phyloP scores from a whole-genome alignment of 2,113 vertebrate species.

The Elgaria multicarinata region DNA sequence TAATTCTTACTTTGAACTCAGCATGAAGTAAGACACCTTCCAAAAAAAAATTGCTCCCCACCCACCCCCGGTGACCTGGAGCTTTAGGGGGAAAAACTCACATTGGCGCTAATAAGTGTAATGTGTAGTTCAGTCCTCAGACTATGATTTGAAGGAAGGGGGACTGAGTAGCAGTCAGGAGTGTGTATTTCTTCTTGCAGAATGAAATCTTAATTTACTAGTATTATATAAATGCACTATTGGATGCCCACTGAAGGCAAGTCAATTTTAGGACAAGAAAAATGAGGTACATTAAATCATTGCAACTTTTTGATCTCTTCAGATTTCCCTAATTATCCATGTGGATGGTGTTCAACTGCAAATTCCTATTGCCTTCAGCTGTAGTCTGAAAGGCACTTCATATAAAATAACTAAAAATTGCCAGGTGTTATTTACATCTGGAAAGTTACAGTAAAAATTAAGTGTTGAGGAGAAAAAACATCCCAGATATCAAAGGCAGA shows the following conservation, averaged over 20 bases:
- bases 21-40: background rate
- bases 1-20: background rate
- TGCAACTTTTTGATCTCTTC: constrained; percentile 9
- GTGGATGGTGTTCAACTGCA: background rate
- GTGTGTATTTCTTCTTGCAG: background rate
- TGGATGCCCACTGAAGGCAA: background rate
- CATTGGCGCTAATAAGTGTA: background rate
- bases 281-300: constrained; percentile 34
- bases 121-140: background rate
- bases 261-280: constrained; percentile 36
- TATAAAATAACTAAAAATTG: constrained; percentile 32
- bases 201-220: background rate
- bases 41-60: too few species aligned
- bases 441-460: background rate
- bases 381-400: constrained; percentile 22
- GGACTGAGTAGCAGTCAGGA: background rate
- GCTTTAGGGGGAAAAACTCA: too few species aligned
- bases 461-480: background rate
- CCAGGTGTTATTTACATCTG: constrained; percentile 37
- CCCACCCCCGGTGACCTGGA: too few species aligned
- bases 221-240: background rate
- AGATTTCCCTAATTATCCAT: background rate
- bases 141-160: background rate
- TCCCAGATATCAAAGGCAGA: background rate
- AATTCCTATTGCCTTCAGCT: constrained; percentile 24